Percentiles rank a stretch among this genome's conserved stretches.
phyloP scores from a whole-genome alignment of 53 echinoderm and acorn worm genomes.

The Glandiceps talaboti region DNA sequence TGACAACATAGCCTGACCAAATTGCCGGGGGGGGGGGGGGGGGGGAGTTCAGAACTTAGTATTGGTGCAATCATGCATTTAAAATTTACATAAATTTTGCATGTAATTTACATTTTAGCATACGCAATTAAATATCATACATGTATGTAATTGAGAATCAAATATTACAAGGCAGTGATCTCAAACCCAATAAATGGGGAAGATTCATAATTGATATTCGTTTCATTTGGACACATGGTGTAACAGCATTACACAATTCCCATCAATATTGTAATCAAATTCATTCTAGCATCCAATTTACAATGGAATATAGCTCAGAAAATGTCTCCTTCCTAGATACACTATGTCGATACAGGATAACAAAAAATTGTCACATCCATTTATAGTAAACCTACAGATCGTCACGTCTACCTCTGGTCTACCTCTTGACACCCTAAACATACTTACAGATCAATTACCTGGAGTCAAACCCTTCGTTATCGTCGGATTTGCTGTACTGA shows the following conservation, averaged over 20 bases:
- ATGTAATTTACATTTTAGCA: no score
- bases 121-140: no score
- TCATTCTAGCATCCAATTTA: neutral
- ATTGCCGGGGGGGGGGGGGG: no score
- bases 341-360: no score
- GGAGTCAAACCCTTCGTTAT: neutral
- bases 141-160: no score
- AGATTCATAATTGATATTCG: neutral
- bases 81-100: no score
- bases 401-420: neutral
- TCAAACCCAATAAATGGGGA: neutral
- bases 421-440: neutral
- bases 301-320: neutral
- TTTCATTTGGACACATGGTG: neutral
- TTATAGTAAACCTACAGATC: neutral
- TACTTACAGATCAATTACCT: neutral
- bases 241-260: neutral
- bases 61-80: no score
- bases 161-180: no score
- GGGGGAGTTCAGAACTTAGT: no score
- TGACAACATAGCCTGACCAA: no score
- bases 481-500: neutral
- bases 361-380: neutral
- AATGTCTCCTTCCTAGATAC: neutral
- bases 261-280: neutral